phyloP scores from a whole-genome alignment of 2,888 invertebrate species.

The Standfussiana lucernea region DNA sequence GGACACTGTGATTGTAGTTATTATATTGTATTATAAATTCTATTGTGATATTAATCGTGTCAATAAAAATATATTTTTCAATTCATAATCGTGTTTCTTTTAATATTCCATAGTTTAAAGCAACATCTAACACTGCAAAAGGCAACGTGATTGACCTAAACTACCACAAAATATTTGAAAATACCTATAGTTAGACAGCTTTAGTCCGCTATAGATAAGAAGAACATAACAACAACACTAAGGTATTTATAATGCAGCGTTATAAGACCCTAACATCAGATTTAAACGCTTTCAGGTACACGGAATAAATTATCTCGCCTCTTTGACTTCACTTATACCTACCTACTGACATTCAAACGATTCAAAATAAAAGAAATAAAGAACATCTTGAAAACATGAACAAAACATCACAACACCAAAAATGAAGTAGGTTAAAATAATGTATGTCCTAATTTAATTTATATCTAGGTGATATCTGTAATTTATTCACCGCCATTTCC shows the following conservation, averaged over 20 bases:
- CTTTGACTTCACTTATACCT: background rate
- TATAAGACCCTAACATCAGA: background rate
- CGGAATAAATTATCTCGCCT: conserved; percentile 1
- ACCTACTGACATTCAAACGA: background rate
- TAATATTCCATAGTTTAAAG: background rate
- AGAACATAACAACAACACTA: background rate
- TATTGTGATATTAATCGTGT: conserved; percentile 74
- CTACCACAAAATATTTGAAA: conserved; percentile 1
- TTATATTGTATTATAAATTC: conserved; percentile 68
- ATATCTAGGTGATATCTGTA: background rate
- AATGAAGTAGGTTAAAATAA: background rate
- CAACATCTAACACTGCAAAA: background rate
- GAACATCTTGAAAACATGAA: background rate
- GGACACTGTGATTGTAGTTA: conserved; percentile 79
- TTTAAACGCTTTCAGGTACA: background rate
- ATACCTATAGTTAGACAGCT: background rate
- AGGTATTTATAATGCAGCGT: background rate
- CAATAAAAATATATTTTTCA: conserved; percentile 73
- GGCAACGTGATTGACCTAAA: background rate
- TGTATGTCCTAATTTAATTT: too few relatives aligned
- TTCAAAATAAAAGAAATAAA: background rate
- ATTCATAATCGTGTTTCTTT: conserved; percentile 36
- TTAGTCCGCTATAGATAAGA: background rate
- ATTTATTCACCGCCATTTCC: background rate
- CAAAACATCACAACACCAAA: background rate